Base-by-base conservation (phyloP, 30 jellyfish, hydroid and myxozoan genomes). In the Rhopilema esculentum region DNA sequence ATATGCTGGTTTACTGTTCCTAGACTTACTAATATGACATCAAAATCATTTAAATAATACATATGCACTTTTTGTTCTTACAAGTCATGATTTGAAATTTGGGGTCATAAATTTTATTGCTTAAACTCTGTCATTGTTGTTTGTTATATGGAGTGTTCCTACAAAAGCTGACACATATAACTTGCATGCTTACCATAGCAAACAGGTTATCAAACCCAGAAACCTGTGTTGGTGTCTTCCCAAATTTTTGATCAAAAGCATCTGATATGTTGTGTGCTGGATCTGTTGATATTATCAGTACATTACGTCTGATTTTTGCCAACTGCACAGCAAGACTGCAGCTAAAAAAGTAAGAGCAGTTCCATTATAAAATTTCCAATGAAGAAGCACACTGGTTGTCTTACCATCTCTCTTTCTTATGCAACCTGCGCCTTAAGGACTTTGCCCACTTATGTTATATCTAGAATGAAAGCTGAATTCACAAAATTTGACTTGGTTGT, bases 211-310 rank as follows among this genome's bases (percentile, higher is more conserved):
- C 84, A 75, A 82, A 95, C 7, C 99, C 99, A 18, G 75, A 80
- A 0, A 95, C 98, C 12, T 79, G 77, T 8, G 99, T 89, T 31
- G 99, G 99, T 57, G 92, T 89, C 63, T 91, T 90, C 9, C 96
- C 97, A 80, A 95, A 91, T 66, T 95, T 95, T 64, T 95, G 99
- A 83, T 95, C 98, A 80, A 95, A 95, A 17, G 99, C 98, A 90
- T 95, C 99, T 29, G 99, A 95, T 16, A 95, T 90, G 57, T 95
- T 95, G 40, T 95, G 99, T 17, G 99, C 99, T 16, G 99, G 99
- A 77, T 95, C 99, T 0, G 99, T 95, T 29, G 99, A 95, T 12
- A 95, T 95, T 77, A 95, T 89, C 65, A 95, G 80, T 16, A 95
- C 99, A 33, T 69, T 80, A 65, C 86, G 57, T 23, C 97, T 72